Base-by-base conservation (phyloP, 2,797 vertebrate genomes). In the Telmatherina bonti region DNA sequence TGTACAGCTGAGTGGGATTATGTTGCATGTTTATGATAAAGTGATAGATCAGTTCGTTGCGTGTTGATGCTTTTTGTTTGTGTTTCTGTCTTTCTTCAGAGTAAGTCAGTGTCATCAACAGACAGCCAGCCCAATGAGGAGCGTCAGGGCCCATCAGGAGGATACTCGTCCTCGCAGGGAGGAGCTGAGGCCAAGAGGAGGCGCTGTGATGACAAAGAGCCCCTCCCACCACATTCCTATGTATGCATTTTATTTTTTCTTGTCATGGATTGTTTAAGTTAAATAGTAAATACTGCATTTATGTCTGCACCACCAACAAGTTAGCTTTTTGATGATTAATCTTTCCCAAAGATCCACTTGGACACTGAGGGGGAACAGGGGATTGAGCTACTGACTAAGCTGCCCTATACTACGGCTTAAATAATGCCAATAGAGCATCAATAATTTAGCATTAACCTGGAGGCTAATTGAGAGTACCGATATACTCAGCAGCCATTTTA, bases 161-260 rank as follows among this genome's bases (percentile, higher is more conserved):
- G 81, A 27, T 93, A 93, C 61, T 90, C 92, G 71, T 83, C 84
- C 12, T 81, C 2, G 33, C 95, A 87, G 78, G 90, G 89, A 88
- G 89, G 91, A 52, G 88, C 85, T 0, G 94, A 95, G 45, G 91
- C 92, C 65, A 95, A 95, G 84, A 92, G 94, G 68, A 87, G 91
- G 75, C 97, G 96, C 62, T 94, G 86, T 73, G 96, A 97, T 0
- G 96, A 96, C 38, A 98, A 97, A 81, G 96, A 96, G 6, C 60
- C 90, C 2, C 88, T 94, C 0, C 93, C 91, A 0, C 83, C 93
- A 18, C 94, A 92, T 85, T 87, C 92, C 45, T 96, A 96, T 0
- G 96, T 97, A 94, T 47, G 96, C 91, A 33, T 76, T 5, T 62
- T 38, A 24, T 58, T 13, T 53, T 16, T 70, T 27, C 33, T 59